Conservation (phyloP, 2,888 invertebrate species). For the Thysanoteuthis rhombus region DNA sequence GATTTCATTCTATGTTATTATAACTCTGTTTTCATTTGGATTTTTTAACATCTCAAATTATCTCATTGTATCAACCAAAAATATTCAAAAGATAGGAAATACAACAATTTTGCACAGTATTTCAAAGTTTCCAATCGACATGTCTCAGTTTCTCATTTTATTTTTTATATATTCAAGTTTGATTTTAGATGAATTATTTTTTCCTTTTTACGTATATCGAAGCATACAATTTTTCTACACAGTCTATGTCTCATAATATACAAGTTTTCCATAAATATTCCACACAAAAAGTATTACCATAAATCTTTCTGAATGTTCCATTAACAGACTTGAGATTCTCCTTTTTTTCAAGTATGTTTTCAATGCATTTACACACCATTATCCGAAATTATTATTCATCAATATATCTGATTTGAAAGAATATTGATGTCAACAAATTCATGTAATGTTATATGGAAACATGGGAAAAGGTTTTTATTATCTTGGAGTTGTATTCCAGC, state of each 20-base stretch:
- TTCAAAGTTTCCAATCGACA: neutral
- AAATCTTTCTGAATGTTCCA: no score
- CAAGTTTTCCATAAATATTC: neutral
- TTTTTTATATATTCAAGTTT: neutral
- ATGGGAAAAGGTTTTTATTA: no score
- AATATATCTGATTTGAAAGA: no score
- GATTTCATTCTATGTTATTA: neutral
- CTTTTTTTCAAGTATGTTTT: no score
- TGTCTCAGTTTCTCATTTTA: neutral
- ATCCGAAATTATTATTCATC: no score
- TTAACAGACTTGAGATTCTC: no score
- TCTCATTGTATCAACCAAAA: neutral
- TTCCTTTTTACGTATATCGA: neutral
- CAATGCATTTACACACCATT: no score
- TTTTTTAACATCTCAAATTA: neutral
- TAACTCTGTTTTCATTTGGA: neutral
- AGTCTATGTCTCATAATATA: neutral
- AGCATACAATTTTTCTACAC: neutral
- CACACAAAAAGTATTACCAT: no score
- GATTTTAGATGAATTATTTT: neutral
- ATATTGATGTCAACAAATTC: no score
- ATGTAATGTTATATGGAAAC: no score
- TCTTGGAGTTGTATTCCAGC: no score
- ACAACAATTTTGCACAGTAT: neutral
- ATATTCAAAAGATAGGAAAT: neutral